A percentile compares a stretch with the other conserved stretches of the same genome.
Conservation (phyloP, 2,113 vertebrate species). For the Tauraco erythrolophus region DNA sequence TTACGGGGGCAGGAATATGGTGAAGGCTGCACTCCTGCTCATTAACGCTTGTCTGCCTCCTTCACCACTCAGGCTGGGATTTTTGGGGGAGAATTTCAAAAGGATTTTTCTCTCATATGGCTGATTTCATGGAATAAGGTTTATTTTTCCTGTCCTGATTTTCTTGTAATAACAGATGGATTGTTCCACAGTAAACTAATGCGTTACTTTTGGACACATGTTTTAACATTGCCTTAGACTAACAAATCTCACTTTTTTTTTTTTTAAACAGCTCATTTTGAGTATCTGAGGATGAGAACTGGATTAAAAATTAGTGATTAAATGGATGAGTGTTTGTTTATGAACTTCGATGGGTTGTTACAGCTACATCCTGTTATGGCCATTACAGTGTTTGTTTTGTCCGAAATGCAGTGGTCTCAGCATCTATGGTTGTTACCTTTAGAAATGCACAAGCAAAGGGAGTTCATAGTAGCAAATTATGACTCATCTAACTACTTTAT, state of each 20-base stretch:
- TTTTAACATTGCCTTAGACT: slow-evolving; percentile 66
- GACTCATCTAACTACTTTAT: neutral
- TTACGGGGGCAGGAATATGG: slow-evolving; percentile 37
- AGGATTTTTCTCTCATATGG: slow-evolving; percentile 53
- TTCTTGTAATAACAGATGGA: slow-evolving; percentile 73
- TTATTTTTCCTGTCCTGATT: slow-evolving; percentile 72
- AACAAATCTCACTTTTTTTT: slow-evolving; percentile 48
- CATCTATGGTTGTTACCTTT: slow-evolving; percentile 3
- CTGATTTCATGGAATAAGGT: slow-evolving; percentile 58
- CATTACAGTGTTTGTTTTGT: slow-evolving; percentile 44
- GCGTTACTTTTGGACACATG: slow-evolving; percentile 44
- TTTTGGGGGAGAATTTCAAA: slow-evolving; percentile 39
- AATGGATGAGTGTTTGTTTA: slow-evolving; percentile 55
- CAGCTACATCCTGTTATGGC: slow-evolving; percentile 33
- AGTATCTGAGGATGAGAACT: slow-evolving; percentile 56
- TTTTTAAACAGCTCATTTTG: slow-evolving; percentile 50
- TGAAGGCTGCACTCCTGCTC: slow-evolving; percentile 45
- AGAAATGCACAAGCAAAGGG: neutral
- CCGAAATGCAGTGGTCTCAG: slow-evolving; percentile 36
- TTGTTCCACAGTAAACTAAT: slow-evolving; percentile 69
- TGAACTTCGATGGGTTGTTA: slow-evolving; percentile 58
- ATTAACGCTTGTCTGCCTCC: slow-evolving; percentile 51
- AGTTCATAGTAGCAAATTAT: neutral
- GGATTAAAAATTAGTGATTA: slow-evolving; percentile 74
- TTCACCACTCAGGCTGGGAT: slow-evolving; percentile 40